These are phyloP conservation scores for Linepithema humile DNA, from an alignment of 1,140 invertebrate species.

Conservation along the genomic window DNA sequence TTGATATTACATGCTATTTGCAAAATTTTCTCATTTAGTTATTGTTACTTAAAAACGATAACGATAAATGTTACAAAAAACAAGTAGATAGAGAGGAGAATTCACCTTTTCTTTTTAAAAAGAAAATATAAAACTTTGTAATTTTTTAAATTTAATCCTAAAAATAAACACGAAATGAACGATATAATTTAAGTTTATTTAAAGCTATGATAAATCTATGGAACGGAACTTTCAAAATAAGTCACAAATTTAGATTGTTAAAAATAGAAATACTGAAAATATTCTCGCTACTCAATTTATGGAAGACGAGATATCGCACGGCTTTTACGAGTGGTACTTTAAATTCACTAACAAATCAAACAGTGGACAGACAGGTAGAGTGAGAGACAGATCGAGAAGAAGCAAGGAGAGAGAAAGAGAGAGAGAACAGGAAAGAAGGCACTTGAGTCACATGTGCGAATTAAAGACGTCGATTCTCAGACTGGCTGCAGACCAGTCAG, in stretches of 20 bases:
- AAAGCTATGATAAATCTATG: too few relatives aligned
- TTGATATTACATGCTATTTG: not conserved
- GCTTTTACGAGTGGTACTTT: not conserved
- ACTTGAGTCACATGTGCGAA: slow-evolving; percentile 68
- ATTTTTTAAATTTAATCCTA: too few relatives aligned
- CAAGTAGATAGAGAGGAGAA: too few relatives aligned
- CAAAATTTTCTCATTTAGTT: not conserved
- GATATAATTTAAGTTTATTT: too few relatives aligned
- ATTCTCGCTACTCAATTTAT: too few relatives aligned
- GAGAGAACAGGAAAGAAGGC: slow-evolving; percentile 28
- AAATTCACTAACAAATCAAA: slow-evolving; percentile 4
- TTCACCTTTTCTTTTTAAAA: too few relatives aligned
- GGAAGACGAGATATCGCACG: not conserved
- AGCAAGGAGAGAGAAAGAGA: not conserved
- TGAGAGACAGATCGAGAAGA: not conserved
- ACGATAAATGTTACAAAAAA: too few relatives aligned
- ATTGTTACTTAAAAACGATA: not conserved
- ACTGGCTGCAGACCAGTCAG: slow-evolving; percentile 17
- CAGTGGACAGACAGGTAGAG: not conserved
- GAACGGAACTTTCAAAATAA: too few relatives aligned
- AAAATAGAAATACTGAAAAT: too few relatives aligned
- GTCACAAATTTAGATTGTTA: too few relatives aligned
- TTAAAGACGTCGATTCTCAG: slow-evolving; percentile 58
- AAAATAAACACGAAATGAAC: too few relatives aligned
- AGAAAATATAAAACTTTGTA: too few relatives aligned